A percentile compares a stretch with the other conserved stretches of the same genome.
These are phyloP conservation scores for Cynocephalus volans DNA, from an alignment of 2,113 vertebrate genomes.

Conservation along the genomic window DNA sequence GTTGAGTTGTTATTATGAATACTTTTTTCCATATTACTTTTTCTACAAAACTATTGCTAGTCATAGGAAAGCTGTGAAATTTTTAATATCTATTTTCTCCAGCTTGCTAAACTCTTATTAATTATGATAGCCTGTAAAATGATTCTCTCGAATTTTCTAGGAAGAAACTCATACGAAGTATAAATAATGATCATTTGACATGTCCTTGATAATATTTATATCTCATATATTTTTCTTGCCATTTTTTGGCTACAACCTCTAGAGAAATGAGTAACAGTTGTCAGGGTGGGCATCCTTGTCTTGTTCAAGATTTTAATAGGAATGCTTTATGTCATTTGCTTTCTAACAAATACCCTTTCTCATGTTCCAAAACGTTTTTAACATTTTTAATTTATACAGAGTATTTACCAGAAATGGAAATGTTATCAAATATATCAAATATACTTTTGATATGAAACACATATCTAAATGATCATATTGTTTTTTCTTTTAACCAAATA, in stretches of 20 bases:
- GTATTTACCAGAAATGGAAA: background rate
- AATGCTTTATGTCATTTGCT: slow-evolving; percentile 7
- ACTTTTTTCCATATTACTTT: slow-evolving; percentile 12
- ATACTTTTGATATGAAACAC: background rate
- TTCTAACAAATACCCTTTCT: slow-evolving; percentile 16
- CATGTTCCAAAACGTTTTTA: slow-evolving; percentile 29
- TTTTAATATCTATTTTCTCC: slow-evolving; percentile 44
- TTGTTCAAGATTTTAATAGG: background rate
- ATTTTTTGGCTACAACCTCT: slow-evolving; percentile 6
- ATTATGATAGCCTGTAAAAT: background rate
- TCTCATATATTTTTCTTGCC: background rate
- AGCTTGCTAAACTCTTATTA: background rate
- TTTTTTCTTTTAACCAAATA: slow-evolving; percentile 35
- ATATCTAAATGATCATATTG: background rate
- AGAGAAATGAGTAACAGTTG: background rate
- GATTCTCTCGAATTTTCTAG: slow-evolving; percentile 6
- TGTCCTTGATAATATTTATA: slow-evolving; percentile 41
- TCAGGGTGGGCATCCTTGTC: background rate
- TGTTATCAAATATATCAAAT: slow-evolving; percentile 15
- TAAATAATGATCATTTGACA: slow-evolving; percentile 8
- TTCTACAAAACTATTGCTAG: background rate
- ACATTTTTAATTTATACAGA: slow-evolving; percentile 11
- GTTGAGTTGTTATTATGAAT: background rate
- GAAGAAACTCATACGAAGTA: background rate
- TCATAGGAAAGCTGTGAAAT: background rate